These are phyloP conservation scores for Eupithecia centaureata DNA, from an alignment of 2,888 invertebrate genomes.

Conservation along the genomic window DNA sequence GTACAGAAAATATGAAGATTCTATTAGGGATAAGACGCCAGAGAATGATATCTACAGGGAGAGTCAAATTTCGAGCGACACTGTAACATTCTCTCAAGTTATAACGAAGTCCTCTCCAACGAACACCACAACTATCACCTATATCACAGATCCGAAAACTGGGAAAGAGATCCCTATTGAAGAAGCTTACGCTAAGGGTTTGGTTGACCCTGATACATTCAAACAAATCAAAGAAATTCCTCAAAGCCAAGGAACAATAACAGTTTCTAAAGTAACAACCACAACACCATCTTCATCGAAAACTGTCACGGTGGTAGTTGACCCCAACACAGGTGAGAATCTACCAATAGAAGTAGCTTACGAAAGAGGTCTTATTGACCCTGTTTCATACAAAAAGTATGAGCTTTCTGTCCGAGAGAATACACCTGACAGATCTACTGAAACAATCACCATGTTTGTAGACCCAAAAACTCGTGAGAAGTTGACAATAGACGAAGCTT, in stretches of 20 bases:
- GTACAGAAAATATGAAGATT: conserved; percentile 80
- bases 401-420: conserved; percentile 66
- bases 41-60: conserved; percentile 54
- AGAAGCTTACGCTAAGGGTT: conserved; percentile 88
- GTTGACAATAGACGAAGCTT: conserved; percentile 86
- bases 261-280: conserved; percentile 63
- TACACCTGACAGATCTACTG: conserved; percentile 56
- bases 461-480: conserved; percentile 90
- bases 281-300: conserved; percentile 60
- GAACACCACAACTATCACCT: conserved; percentile 46
- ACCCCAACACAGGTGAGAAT: conserved; percentile 90
- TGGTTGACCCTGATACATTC: conserved; percentile 59
- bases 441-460: conserved; percentile 58
- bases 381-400: conserved; percentile 78
- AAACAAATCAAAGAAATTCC: conserved; percentile 41
- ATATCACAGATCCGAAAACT: conserved; percentile 89
- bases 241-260: conserved; percentile 37
- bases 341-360: conserved; percentile 89
- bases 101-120: conserved; percentile 40
- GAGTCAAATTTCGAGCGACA: conserved; percentile 49
- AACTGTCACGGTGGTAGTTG: conserved; percentile 73
- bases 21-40: conserved; percentile 67
- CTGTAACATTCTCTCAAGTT: conserved; percentile 54
- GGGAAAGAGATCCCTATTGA: conserved; percentile 90
- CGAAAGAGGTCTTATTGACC: conserved; percentile 66